Evolutionary conservation across 2,888 invertebrate genomes (phyloP).

Genomic region (Diachrysia chrysitis): DNA sequence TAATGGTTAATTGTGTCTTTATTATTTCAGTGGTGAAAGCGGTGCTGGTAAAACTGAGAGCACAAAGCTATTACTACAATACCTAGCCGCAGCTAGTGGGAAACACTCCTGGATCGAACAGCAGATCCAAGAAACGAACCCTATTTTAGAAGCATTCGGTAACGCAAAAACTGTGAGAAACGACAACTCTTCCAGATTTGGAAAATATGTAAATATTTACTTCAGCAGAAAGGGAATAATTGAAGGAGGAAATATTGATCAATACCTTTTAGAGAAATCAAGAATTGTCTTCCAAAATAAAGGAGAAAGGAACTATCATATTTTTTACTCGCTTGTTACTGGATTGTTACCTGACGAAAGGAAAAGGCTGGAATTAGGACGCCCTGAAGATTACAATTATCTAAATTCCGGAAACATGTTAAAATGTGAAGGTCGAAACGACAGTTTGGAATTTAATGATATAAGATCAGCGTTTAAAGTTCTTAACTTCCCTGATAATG

Average conservation of each 20-base stretch:
- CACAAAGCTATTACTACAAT: constrained; percentile 97
- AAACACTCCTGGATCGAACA: constrained; percentile 99
- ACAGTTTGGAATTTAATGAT: constrained; percentile 95
- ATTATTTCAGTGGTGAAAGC: constrained; percentile 94
- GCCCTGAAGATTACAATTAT: constrained; percentile 94
- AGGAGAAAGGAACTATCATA: constrained; percentile 98
- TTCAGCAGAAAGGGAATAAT: constrained; percentile 95
- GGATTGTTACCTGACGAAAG: constrained; percentile 95
- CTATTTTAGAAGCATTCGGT: constrained; percentile 98
- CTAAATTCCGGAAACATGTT: constrained; percentile 94
- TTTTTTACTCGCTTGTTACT: constrained; percentile 97
- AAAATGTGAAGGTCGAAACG: constrained; percentile 94
- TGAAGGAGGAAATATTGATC: constrained; percentile 97
- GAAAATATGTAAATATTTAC: constrained; percentile 97
- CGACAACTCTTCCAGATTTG: constrained; percentile 98
- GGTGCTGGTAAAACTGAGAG: constrained; percentile 99
- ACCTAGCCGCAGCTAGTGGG: constrained; percentile 97
- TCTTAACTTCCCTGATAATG: constrained; percentile 94
- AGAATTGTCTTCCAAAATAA: constrained; percentile 96
- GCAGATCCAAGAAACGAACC: constrained; percentile 98
- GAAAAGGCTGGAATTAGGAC: constrained; percentile 92
- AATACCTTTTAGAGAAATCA: constrained; percentile 98
- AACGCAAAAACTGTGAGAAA: constrained; percentile 98
- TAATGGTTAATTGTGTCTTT: no score
- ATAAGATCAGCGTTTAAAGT: constrained; percentile 98